Evolutionary conservation across 92 coral and sea anemone species (phyloP), one percentile per base, ranked within the genome.

Genomic region (Epizoanthus illoricatus): DNA sequence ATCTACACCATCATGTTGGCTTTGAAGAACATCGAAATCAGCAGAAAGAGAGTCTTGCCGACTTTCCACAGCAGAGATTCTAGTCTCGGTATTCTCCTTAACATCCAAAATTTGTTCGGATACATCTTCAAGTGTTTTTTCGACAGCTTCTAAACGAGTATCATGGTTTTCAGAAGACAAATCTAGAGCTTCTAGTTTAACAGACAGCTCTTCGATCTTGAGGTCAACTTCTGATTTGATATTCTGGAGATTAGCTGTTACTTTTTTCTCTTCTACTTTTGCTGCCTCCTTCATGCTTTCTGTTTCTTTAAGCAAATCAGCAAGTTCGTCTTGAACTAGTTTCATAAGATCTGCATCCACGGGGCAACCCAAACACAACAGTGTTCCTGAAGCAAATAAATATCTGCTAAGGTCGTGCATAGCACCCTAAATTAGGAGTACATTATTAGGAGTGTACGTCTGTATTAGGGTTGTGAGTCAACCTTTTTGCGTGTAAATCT

Each of bases 341-440:
- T 88, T 88, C 58, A 94, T 45, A 19, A 92, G 71, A 71, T 92
- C 97, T 11, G 92, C 82, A 70, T 94, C 98, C 20, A 94, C 92
- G 8, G 91, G 83, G 56, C 68, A 62, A 56, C 98, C 97, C 80
- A 90, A 71, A 76, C 98, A 94, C 73, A 94, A 73, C 47, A 84
- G 81, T 61, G 93, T 79, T 5, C 98, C 98, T 94, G 28, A n/a
- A 69, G 80, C 8, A 47, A 66, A 69, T 67, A 83, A 28, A 52
- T 66, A 52, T 19, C 3, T 17, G 39, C 11, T 24, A 70, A 70
- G 56, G 16, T n/a, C 11, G 7, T 70, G 74, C 10, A 45, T 9
- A 9, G 15, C 49, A 9, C 33, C 56, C 43, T 4, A 49, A 73
- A 9, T 20, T n/a, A n/a, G n/a, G n/a, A n/a, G n/a, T n/a, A n/a